Percentiles rank a stretch among this genome's conserved stretches.
Conservation (phyloP, 2,888 invertebrate species). For the Ganaspis brasiliensis region DNA sequence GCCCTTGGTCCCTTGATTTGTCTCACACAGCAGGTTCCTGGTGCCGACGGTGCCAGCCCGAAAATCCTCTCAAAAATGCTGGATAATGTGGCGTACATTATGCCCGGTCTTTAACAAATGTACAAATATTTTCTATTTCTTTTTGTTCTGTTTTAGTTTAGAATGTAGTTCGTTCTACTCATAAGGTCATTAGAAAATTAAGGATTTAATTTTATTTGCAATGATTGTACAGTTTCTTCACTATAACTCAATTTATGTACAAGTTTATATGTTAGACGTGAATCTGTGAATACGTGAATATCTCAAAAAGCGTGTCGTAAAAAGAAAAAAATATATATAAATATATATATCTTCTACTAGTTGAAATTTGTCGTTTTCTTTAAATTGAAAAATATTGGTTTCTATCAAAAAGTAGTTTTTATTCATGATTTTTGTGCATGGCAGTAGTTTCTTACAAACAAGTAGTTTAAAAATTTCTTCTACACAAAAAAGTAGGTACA, state of each 20-base stretch:
- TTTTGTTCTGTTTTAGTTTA: too few relatives aligned
- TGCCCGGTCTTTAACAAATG: slow-evolving; percentile 76
- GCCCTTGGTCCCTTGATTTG: slow-evolving; percentile 94
- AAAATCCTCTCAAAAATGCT: slow-evolving; percentile 86
- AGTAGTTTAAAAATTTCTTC: too few relatives aligned
- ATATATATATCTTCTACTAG: slow-evolving; percentile 36
- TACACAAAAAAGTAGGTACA: too few relatives aligned
- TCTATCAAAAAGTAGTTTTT: too few relatives aligned
- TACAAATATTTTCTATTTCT: slow-evolving; percentile 9
- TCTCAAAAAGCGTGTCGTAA: slow-evolving; percentile 31
- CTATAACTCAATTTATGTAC: slow-evolving; percentile 15
- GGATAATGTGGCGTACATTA: slow-evolving; percentile 97
- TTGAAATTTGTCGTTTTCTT: background rate
- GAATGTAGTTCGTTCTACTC: background rate
- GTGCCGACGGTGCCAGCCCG: slow-evolving; percentile 81
- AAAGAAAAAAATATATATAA: slow-evolving; percentile 1
- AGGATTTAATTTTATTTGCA: slow-evolving; percentile 30
- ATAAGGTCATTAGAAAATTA: background rate
- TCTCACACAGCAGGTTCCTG: slow-evolving; percentile 91
- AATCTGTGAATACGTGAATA: slow-evolving; percentile 39
- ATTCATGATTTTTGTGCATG: too few relatives aligned
- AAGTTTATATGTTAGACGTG: slow-evolving; percentile 14
- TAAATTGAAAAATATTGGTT: background rate
- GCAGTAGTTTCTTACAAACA: too few relatives aligned
- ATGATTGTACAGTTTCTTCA: slow-evolving; percentile 30